Conservation (phyloP, 2,888 invertebrate genomes). For the Entomobrya multifasciata region DNA sequence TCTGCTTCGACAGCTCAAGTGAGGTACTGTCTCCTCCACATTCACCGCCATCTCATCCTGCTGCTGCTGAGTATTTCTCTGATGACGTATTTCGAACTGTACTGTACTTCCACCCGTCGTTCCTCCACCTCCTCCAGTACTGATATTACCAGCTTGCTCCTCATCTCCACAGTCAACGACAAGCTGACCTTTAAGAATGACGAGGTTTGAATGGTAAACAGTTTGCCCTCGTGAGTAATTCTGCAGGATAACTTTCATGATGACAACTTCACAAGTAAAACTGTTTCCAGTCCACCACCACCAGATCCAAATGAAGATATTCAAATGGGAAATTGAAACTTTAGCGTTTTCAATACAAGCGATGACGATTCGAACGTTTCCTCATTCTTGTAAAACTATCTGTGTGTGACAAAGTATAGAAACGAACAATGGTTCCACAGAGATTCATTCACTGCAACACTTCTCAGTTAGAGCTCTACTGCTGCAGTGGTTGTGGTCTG, state of each 20-base stretch:
- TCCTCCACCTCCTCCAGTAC: conserved; percentile 14
- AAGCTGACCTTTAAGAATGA: conserved; percentile 66
- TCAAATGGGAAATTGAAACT: too few species aligned
- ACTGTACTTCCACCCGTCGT: too few species aligned
- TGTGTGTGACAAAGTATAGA: conserved; percentile 40
- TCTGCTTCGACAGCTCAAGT: conserved; percentile 50
- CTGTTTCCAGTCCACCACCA: too few species aligned
- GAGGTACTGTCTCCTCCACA: conserved; percentile 51
- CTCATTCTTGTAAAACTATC: too few species aligned
- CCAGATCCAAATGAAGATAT: too few species aligned
- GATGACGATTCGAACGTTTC: too few species aligned
- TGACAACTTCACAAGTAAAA: not conserved
- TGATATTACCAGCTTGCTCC: conserved; percentile 24
- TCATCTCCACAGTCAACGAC: conserved; percentile 49
- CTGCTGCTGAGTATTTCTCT: not conserved
- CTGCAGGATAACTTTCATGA: conserved; percentile 64
- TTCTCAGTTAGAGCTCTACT: not conserved
- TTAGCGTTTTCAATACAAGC: too few species aligned
- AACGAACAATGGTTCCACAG: conserved; percentile 51
- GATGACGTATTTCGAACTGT: conserved; percentile 48
- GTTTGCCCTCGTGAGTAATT: conserved; percentile 66
- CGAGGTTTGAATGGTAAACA: conserved; percentile 62
- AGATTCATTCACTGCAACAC: conserved; percentile 40
- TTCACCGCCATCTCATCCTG: too few species aligned
- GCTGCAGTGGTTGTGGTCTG: conserved; percentile 23